Base-by-base conservation (phyloP, 92 coral and sea anemone genomes). In the Palythoa heliodiscus region DNA sequence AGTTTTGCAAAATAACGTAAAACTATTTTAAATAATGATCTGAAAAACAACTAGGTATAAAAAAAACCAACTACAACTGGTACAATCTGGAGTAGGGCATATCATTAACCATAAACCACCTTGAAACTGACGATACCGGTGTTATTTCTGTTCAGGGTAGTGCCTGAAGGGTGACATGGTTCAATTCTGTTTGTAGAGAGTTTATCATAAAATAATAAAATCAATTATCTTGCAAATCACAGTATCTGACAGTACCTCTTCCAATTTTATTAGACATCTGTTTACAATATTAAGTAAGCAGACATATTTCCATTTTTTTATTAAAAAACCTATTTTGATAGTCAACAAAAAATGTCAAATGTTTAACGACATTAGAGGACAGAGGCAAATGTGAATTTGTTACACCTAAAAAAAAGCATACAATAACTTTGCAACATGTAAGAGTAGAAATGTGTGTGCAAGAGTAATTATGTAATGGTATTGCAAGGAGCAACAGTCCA, bases 391-490 rank as follows among this genome's bases (percentile, higher is more conserved):
- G 87, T 20, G 14, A 75, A 50, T 81, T 86, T 75, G 60, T 67
- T 86, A 86, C 79, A 89, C 84, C 84, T 71, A 82, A 81, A 89
- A 88, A 88, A 38, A 66, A 43, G 24, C 10, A 77, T 69, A 25
- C 84, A 87, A 55, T 66, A 82, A 71, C 67, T 76, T 68, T 60
- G 53, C 19, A 78, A 78, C 83, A 38, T 80, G 84, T 80, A 67
- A 43, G 73, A 29, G 61, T 63, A 67, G 74, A 80, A 67, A 15
- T 11, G 58, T 63, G 84, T 20, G 73, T 24, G 61, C 37, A 24
- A 63, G 73, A 66, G 74, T 19, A 14, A 37, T 40, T 53, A 40
- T 76, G 52, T 76, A 76, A 43, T 8, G 10, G 25, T 15, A 7
- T 7, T 66, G 47, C 14, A 11, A 67, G 63, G n/a, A 64, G 40